Base-by-base conservation (phyloP, 1,140 invertebrate genomes). In the Liolophura sinensis region DNA sequence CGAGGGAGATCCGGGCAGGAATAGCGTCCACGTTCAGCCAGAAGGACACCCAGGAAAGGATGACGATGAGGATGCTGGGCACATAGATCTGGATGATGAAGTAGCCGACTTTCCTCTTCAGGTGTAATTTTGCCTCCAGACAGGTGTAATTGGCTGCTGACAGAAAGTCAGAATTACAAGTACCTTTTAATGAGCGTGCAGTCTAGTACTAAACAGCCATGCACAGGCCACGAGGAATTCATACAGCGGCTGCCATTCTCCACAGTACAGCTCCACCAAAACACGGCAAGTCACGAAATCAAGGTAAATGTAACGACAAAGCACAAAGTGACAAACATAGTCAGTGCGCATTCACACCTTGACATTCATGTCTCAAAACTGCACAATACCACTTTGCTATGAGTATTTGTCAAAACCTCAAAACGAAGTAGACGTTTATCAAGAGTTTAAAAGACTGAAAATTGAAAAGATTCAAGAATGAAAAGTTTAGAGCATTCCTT, bases 41-140 rank as follows among this genome's bases (percentile, higher is more conserved):
- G 24, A 54, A 54, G n/a, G 51, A n/a, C 51, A 54, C 51, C 51
- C 51, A 54, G 18, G 51, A 54, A 3, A 54, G 51, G n/a, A 24
- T 24, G 3, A 54, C 51, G 3, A 54, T 54, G n/a, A 54, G 51
- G n/a, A 54, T 54, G 51, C 51, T 54, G n/a, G 51, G 51, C n/a
- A 54, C 51, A 12, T 54, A 54, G 1, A 24, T 54, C 24, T 54
- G 51, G n/a, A 54, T 24, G 18, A 54, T 54, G 51, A 20, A 54
- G 51, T 54, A 54, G n/a, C 24, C n/a, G 51, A 54, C 24, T 7
- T 54, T 24, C 18, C 51, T 3, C 24, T 24, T 54, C 24, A 54
- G 51, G 51, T 20, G n/a, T n/a, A 54, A 54, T 12, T 54, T 24
- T 54, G 24, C 24, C 51, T 20, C 51, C 3, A 54, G 24, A n/a